Conservation (phyloP, 2,797 vertebrate species). For the Bucorvus abyssinicus region DNA sequence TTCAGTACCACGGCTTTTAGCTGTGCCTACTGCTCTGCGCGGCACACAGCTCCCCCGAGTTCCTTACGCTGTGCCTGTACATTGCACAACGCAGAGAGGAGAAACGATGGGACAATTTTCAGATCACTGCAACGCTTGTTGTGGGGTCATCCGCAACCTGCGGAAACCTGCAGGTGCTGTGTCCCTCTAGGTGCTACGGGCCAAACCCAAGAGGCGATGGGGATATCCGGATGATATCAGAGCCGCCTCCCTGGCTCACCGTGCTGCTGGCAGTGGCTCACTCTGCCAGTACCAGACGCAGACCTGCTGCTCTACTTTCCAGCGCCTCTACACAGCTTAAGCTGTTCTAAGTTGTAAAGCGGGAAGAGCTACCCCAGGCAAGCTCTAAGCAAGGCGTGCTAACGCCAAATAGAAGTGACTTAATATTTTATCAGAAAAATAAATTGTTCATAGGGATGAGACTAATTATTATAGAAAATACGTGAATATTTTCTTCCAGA, state of each 20-base stretch:
- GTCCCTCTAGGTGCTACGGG: neutral
- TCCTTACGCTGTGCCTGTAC: neutral
- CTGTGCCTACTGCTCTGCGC: neutral
- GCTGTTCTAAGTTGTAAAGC: neutral
- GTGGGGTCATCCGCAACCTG: neutral
- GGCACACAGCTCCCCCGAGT: neutral
- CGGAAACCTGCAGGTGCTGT: neutral
- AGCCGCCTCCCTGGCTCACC: accelerated
- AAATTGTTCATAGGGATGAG: neutral
- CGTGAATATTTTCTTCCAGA: neutral
- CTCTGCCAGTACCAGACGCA: neutral
- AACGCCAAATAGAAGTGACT: neutral
- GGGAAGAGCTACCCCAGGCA: neutral
- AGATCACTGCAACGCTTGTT: neutral
- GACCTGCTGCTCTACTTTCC: neutral
- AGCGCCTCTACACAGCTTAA: neutral
- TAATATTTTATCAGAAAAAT: neutral
- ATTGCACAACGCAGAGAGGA: neutral
- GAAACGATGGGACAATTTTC: neutral
- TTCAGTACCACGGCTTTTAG: neutral
- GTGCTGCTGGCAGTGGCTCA: neutral
- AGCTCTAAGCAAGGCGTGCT: neutral
- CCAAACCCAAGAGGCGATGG: neutral
- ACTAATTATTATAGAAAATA: neutral
- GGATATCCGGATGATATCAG: neutral